Percentiles rank a stretch among this genome's conserved stretches.
Conservation (phyloP, 2,797 vertebrate genomes). For the Tapirus indicus region DNA sequence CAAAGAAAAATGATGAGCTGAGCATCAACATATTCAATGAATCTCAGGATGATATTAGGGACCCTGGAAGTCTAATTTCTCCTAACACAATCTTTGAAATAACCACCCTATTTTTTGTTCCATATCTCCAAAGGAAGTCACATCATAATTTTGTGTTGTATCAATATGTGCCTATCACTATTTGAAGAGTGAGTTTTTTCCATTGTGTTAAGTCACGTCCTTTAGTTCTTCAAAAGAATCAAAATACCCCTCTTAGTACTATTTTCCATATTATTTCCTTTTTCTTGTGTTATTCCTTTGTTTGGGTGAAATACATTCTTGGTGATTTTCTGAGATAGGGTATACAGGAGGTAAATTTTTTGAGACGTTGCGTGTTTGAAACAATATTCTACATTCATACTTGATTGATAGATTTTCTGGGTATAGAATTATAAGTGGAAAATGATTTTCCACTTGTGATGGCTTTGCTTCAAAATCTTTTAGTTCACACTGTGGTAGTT, state of each 20-base stretch:
- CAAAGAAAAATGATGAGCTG: background rate
- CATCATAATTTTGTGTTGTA: background rate
- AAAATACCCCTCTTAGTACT: background rate
- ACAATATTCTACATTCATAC: background rate
- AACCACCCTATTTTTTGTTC: background rate
- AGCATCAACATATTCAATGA: background rate
- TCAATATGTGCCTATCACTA: background rate
- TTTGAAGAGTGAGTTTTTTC: background rate
- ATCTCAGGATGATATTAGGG: background rate
- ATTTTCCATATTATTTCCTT: background rate
- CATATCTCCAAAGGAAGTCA: background rate
- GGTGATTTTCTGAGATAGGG: background rate
- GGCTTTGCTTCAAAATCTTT: background rate
- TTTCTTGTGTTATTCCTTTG: background rate
- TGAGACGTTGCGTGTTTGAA: slow-evolving; percentile 15
- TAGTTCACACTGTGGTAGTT: background rate
- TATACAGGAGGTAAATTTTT: background rate
- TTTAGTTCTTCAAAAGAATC: slow-evolving; percentile 18
- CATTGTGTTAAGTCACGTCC: background rate
- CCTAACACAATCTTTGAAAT: background rate
- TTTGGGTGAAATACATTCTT: background rate
- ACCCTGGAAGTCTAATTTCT: background rate
- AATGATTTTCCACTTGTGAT: background rate
- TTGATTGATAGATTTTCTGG: background rate
- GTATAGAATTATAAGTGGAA: background rate